Evolutionary conservation across 2,113 vertebrate species (phyloP).

Genomic region (Sorex araneus): DNA sequence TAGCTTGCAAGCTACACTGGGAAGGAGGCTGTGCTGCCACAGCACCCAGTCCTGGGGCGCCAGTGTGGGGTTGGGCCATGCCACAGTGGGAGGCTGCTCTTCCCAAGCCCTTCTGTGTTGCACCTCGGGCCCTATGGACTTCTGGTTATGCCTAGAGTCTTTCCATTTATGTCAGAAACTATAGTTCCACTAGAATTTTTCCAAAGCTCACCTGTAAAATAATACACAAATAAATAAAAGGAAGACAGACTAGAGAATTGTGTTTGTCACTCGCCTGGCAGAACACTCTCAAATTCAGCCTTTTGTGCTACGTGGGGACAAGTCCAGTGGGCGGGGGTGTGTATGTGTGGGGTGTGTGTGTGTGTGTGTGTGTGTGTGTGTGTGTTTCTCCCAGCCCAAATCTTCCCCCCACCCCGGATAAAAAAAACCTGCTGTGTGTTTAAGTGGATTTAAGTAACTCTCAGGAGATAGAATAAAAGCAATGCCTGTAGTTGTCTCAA

Average conservation of each 20-base stretch:
- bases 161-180: no score
- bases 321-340: neutral
- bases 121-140: neutral
- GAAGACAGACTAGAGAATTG: neutral
- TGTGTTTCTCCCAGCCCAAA: neutral
- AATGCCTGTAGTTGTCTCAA: accelerated
- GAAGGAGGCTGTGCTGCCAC: neutral
- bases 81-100: no score
- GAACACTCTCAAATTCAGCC: neutral
- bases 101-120: neutral
- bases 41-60: no score
- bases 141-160: neutral
- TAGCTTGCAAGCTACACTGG: accelerated
- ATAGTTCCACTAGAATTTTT: neutral
- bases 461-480: neutral
- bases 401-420: neutral
- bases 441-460: neutral
- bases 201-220: neutral
- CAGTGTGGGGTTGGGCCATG: accelerated
- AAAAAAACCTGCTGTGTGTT: neutral
- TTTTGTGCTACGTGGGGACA: neutral
- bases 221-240: neutral
- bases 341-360: neutral
- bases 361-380: neutral
- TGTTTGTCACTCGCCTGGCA: neutral